Evolutionary conservation across 1,140 invertebrate genomes (phyloP).

Genomic region (Drosophila kikkawai): DNA sequence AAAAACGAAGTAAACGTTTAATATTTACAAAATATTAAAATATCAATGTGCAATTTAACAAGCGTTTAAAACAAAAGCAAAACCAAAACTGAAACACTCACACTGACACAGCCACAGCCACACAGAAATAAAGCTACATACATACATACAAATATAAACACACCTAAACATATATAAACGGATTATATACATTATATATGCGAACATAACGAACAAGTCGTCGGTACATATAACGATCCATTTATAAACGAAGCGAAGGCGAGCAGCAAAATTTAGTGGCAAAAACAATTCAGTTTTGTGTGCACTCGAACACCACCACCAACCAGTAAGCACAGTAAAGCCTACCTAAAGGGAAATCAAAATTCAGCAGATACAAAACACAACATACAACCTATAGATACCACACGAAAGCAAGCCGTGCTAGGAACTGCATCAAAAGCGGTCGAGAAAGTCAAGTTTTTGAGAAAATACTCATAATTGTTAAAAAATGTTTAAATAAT

Average conservation of each 20-base stretch:
- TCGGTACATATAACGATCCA: slow-evolving; percentile 31
- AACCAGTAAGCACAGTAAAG: slow-evolving; percentile 20
- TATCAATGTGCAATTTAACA: slow-evolving; percentile 82
- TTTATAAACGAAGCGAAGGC: slow-evolving; percentile 40
- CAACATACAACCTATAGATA: slow-evolving; percentile 9
- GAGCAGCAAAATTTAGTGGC: slow-evolving; percentile 38
- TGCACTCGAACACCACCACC: slow-evolving; percentile 24
- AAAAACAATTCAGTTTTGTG: slow-evolving; percentile 41
- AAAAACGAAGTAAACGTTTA: slow-evolving; percentile 64
- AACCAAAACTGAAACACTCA: slow-evolving; percentile 14
- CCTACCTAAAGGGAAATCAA: slow-evolving; percentile 67
- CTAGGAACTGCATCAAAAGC: slow-evolving; percentile 28
- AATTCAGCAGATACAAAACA: slow-evolving; percentile 61
- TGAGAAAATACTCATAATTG: slow-evolving; percentile 82
- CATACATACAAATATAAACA: slow-evolving; percentile 13
- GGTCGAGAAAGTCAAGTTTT: slow-evolving; percentile 71
- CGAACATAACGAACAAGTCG: slow-evolving; percentile 39
- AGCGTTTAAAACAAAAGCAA: slow-evolving; percentile 70
- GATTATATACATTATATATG: slow-evolving; percentile 53
- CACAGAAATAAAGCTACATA: slow-evolving; percentile 50
- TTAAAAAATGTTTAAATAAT: slow-evolving; percentile 71
- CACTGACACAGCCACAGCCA: slow-evolving; percentile 31
- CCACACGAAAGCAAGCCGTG: slow-evolving; percentile 41
- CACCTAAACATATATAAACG: slow-evolving; percentile 34
- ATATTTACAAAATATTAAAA: slow-evolving; percentile 83